These are phyloP conservation scores for Platorchestia sp. DNA, from an alignment of 1,140 invertebrate species.

Conservation along the genomic window DNA sequence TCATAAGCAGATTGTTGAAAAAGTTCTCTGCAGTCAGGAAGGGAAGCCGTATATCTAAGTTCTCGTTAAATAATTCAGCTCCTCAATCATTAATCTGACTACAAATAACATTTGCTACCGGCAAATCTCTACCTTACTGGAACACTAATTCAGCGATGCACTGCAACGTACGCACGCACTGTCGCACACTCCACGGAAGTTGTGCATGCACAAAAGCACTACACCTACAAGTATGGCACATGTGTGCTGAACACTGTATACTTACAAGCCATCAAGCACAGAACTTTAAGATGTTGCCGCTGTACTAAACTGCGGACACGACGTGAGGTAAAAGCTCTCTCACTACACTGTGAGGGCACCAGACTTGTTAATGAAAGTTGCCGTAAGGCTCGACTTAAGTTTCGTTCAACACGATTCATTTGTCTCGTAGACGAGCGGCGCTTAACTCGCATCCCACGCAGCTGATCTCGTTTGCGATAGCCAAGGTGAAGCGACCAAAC, in stretches of 20 bases:
- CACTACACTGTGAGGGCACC: not conserved
- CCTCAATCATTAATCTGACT: not conserved
- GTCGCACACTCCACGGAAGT: not conserved
- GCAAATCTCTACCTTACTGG: not conserved
- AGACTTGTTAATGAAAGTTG: not conserved
- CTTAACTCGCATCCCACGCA: not conserved
- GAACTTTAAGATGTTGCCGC: not conserved
- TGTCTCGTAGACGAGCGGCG: not conserved
- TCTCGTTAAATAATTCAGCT: not conserved
- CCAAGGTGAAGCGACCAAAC: not conserved
- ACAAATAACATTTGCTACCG: not conserved
- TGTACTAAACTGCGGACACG: not conserved
- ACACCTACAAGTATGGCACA: too few species aligned
- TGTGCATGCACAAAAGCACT: too few species aligned
- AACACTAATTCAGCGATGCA: not conserved
- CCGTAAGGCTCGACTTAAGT: not conserved
- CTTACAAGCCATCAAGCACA: not conserved
- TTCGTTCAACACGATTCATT: not conserved
- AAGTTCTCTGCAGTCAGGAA: not conserved
- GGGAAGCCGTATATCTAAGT: not conserved
- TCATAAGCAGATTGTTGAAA: not conserved
- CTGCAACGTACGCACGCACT: not conserved
- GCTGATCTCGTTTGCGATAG: constrained; percentile 37
- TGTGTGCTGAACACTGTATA: not conserved
- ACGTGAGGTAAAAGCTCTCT: not conserved